A percentile compares a stretch with the other conserved stretches of the same genome.
phyloP scores from a whole-genome alignment of 1,140 invertebrate genomes.

The Hermetia illucens region DNA sequence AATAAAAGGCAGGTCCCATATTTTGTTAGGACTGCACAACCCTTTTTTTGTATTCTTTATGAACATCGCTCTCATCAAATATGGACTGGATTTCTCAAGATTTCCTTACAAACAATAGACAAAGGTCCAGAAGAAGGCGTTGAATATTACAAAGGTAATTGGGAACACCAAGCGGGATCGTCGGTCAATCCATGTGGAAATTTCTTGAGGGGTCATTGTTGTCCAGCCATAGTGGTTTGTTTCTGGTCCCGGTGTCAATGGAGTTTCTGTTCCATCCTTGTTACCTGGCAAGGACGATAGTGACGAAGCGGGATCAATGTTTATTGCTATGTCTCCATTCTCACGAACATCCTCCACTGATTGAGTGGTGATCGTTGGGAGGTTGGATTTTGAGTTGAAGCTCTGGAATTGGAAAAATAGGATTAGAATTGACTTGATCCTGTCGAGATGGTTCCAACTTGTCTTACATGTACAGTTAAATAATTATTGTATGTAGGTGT shows the following conservation, averaged over 20 bases:
- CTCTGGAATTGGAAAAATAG: constrained; percentile 20
- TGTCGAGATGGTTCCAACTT: background rate
- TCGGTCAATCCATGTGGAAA: constrained; percentile 68
- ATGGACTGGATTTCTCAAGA: too few relatives aligned
- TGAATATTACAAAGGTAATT: constrained; percentile 62
- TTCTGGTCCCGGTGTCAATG: constrained; percentile 28
- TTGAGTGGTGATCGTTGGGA: constrained; percentile 26
- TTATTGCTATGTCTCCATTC: constrained; percentile 9
- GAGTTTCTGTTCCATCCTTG: constrained; percentile 14
- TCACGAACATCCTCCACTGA: constrained; percentile 15
- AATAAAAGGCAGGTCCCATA: too few relatives aligned
- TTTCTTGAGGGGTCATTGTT: constrained; percentile 73
- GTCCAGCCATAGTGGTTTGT: constrained; percentile 44
- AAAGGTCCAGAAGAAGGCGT: constrained; percentile 73
- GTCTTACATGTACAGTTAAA: constrained; percentile 53
- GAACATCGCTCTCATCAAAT: too few relatives aligned
- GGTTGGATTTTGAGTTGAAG: constrained; percentile 18
- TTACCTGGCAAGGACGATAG: too few relatives aligned
- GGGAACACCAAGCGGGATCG: constrained; percentile 66
- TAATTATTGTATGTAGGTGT: constrained; percentile 45
- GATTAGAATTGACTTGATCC: constrained; percentile 2
- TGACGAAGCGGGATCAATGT: constrained; percentile 2
- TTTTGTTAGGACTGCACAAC: too few relatives aligned
- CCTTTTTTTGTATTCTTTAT: too few relatives aligned
- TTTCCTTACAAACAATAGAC: constrained; percentile 36